Evolutionary conservation across 2,113 vertebrate genomes (phyloP), one percentile per base, ranked within the genome.

Genomic region (Neolamprologus sp.): DNA sequence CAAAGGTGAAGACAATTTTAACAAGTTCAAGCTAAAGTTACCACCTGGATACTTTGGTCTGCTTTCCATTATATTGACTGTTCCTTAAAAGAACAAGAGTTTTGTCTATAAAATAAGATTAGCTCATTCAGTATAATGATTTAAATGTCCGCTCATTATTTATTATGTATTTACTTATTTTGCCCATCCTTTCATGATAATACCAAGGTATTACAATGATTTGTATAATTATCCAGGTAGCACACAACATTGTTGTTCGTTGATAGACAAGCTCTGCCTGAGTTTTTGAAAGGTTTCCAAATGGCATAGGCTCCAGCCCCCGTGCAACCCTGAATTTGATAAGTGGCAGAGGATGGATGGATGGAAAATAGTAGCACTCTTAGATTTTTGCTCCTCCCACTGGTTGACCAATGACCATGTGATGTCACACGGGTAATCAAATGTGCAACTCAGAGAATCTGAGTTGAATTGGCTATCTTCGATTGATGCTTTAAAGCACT

Each of bases 11-110:
- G 53, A 85, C 42, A 81, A 90, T 93, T 45, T 89, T 90, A 93
- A 93, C 85, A 85, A 89, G 86, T 85, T 91, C 85, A 91, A 68
- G 86, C 42, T n/a, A 58, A 87, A 84, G 90, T 88, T 87, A 88
- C 80, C 2, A 23, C 54, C 45, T 5, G 21, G 11, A 23, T 65
- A 82, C 85, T 53, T 54, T 21, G 79, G 87, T 82, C 45, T 35
- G 35, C 6, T 80, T 80, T 78, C 75, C 9, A 35, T 89, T 80
- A 87, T 75, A 21, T 81, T 82, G 82, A 80, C 60, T 83, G 71
- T 88, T 83, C 93, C 68, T 88, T 84, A 89, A 45, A 65, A 65
- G 33, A 37, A 65, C 17, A 12, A 37, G 30, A n/a, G 60, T 37
- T 65, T 37, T 37, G 33, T 65, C 60, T 13, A n/a, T 37, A 37